These are phyloP conservation scores for Ceratoteleas bidentatus DNA, from an alignment of 1,140 invertebrate genomes.

Conservation along the genomic window DNA sequence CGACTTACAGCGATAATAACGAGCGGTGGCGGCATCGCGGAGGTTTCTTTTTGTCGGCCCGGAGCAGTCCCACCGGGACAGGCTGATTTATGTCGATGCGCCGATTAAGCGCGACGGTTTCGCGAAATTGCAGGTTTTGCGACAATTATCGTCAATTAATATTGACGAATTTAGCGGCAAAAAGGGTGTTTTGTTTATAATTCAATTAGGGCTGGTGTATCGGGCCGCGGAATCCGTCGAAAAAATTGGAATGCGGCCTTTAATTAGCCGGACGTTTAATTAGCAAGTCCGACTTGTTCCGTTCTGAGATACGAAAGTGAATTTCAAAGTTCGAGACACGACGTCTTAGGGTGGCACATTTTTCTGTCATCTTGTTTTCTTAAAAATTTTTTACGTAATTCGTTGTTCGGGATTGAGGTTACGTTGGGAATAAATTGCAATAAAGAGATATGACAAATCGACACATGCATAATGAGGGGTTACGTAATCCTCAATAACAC, in stretches of 20 bases:
- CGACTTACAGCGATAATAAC: constrained; percentile 62
- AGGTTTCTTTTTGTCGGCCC: constrained; percentile 54
- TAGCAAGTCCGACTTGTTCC: not conserved
- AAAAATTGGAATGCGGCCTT: not conserved
- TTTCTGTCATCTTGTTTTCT: too few species aligned
- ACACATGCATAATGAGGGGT: constrained; percentile 34
- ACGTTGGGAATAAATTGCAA: not conserved
- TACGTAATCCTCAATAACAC: constrained; percentile 23
- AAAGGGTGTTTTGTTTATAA: constrained; percentile 47
- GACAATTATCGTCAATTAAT: constrained; percentile 53
- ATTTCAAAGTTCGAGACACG: too few species aligned
- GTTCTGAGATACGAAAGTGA: too few species aligned
- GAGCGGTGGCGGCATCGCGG: constrained; percentile 57
- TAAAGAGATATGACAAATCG: constrained; percentile 29
- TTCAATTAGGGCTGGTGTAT: constrained; percentile 31
- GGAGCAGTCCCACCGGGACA: constrained; percentile 32
- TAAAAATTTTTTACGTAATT: too few species aligned
- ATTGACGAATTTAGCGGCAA: constrained; percentile 41
- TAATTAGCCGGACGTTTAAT: not conserved
- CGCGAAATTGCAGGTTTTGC: constrained; percentile 49
- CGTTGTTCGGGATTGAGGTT: not conserved
- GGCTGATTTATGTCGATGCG: constrained; percentile 54
- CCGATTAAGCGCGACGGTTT: constrained; percentile 46
- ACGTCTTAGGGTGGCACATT: too few species aligned
- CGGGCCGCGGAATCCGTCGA: not conserved